These are phyloP conservation scores for Otolemur garnettii DNA, from an alignment of 2,113 vertebrate genomes.

Conservation along the genomic window DNA sequence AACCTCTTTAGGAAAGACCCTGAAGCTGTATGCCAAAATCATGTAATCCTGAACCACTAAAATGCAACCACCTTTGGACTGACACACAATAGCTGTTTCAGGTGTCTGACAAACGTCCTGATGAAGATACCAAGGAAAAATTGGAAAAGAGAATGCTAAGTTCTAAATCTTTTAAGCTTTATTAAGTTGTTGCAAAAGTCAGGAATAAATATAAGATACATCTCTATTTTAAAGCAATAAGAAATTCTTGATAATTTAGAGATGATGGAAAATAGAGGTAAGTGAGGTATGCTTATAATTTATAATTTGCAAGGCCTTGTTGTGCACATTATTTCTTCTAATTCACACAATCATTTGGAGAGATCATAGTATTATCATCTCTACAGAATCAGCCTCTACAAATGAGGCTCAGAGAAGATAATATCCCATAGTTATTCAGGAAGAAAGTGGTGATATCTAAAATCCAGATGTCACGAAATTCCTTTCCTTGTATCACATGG, in stretches of 20 bases:
- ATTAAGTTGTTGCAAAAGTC: slow-evolving; percentile 33
- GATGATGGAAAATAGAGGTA: neutral
- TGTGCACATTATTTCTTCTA: neutral
- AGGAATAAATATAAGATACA: neutral
- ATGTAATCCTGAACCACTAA: slow-evolving; percentile 54
- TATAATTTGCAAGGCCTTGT: neutral
- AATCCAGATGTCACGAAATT: neutral
- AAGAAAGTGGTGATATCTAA: neutral
- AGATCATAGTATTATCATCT: neutral
- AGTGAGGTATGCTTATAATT: neutral
- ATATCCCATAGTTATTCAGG: neutral
- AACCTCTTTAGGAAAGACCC: slow-evolving; percentile 58
- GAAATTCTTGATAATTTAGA: slow-evolving; percentile 40
- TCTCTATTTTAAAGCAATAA: neutral
- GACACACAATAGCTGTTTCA: slow-evolving; percentile 65
- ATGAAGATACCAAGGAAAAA: slow-evolving; percentile 28
- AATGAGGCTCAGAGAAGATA: neutral
- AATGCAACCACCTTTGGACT: slow-evolving; percentile 64
- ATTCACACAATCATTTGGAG: neutral
- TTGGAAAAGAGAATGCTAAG: neutral
- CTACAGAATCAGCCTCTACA: slow-evolving; percentile 21
- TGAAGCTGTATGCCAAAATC: slow-evolving; percentile 59
- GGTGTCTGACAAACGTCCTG: neutral
- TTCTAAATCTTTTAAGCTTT: slow-evolving; percentile 19
- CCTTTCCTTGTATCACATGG: neutral